Base-by-base conservation (phyloP, 2,113 vertebrate genomes). In the Marcusenius ussheri region DNA sequence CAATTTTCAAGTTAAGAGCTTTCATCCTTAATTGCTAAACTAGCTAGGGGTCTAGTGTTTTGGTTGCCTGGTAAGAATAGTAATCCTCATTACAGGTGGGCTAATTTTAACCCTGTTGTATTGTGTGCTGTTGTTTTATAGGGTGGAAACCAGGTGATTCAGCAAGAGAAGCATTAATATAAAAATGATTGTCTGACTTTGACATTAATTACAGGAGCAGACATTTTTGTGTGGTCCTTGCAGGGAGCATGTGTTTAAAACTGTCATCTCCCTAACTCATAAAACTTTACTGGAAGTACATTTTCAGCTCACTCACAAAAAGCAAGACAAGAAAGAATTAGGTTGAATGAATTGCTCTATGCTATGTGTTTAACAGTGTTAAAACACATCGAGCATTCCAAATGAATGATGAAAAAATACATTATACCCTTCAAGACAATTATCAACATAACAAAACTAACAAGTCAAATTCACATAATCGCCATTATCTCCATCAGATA, bases 151-250 rank as follows among this genome's bases (percentile, higher is more conserved):
- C 39, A 47, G 74, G 51, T 62, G 87, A 42, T 88, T 84, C 66
- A 56, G 66, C 27, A 70, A 70, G 50, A 88, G 24, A 87, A 83
- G 7, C 66, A 62, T 53, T 74, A 51, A 53, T 90, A 88, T 83
- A 88, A 90, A 51, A 46, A 66, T 58, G 70, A 90, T 74, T 84
- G 51, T 27, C 39, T 42, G 15, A 77, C 47, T 83, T 47, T 90
- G 89, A 35, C 85, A 90, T n/a, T n/a, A 51, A 80, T 35, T 42
- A 21, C n/a, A 53, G 27, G n/a, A 46, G 74, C 11, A 24, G 51
- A 80, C 21, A 15, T 77, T 77, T 45, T 56, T 86, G 80, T 39
- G 58, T n/a, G 58, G 84, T 49, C 19, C 27, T 9, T 70, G 27
- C 31, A 83, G 31, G 3, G 88, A 88, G 74, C 85, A 56, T 56